Base-by-base conservation (phyloP, 2,797 vertebrate genomes). In the Coccyzus lansbergi region DNA sequence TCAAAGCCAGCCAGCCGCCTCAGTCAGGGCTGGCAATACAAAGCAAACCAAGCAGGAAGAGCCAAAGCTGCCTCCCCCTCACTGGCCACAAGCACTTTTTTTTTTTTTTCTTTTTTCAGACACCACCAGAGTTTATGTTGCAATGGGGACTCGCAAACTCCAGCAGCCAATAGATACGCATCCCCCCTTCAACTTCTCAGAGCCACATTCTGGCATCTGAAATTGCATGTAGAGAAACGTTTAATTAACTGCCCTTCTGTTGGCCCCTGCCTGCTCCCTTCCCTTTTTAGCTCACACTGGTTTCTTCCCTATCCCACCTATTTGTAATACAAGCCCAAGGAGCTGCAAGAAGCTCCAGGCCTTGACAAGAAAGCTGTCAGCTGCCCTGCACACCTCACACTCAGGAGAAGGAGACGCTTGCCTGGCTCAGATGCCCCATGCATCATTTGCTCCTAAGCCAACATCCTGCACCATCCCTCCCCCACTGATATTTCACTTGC, bases 361-460 rank as follows among this genome's bases (percentile, higher is more conserved):
- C 34, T 29, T 3, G 0, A 28, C 77, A 56, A 46, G 53, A 79
- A 92, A 69, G 8, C 55, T 80, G 51, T n/a, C 5, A 69, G 8
- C 55, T 83, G 52, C 40, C 55, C 34, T 5, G 5, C 5, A 5
- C 9, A 40, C 7, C 24, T 15, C 29, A 9, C 0, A 0, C 15
- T 26, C 0, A 0, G 33, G 3, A 4, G 15, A 3, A 42, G 34
- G 31, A 72, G 33, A 20, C 19, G 26, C 21, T 22, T 51, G 63
- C 59, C 49, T n/a, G n/a, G 15, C 14, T 85, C 4, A 2, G 48
- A 40, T 69, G 17, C 13, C 5, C 8, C 0, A 0, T 9, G 12
- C 29, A 64, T 15, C 40, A 33, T 67, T 77, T 49, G 12, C 14
- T 83, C 56, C 72, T 2, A 1, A 26, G 22, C 9, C 77, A 60